Base-by-base conservation (phyloP, 2,797 vertebrate species). In the Diplodus sargus region DNA sequence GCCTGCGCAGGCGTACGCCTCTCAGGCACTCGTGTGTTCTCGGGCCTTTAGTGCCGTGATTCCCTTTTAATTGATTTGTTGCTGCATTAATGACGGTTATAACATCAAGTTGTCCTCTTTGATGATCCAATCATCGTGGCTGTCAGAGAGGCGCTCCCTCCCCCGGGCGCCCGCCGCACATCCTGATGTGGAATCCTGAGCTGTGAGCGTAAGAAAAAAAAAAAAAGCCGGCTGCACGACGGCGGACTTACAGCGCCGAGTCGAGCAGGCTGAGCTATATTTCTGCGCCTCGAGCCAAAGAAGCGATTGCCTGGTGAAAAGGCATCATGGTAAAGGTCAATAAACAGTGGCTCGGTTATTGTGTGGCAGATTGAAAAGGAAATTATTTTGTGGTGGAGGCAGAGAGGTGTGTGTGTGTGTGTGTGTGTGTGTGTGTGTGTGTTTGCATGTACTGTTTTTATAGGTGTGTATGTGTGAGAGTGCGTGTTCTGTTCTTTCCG, bases 321-420 rank as follows among this genome's bases (percentile, higher is more conserved):
- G 34, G 80, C 75, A 20, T 72, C 34, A 48, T 48, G 58, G 70
- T 82, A 85, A 91, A 93, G 93, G 93, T 93, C 90, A 93, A 85
- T 84, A 89, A 92, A 92, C 86, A 83, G 76, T 17, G 34, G 77
- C 83, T 77, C 47, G 57, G 87, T 88, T 93, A 88, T 91, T 90
- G 81, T 78, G 76, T 77, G 71, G 82, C 79, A 85, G 89, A 92
- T 90, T 90, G 91, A 89, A 93, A 90, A 91, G 84, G 86, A 92
- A 93, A 93, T 94, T 59, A 88, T 89, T 89, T 90, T 81, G 82
- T 28, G 79, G 75, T 65, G 58, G 48, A 75, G 89, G 78, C 47
- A 28, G 74, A 64, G 4, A 42, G 34, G 69, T 53, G 70, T 78
- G 74, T 61, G 68, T 48, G 39, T 74, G 68, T 48, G 39, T n/a